Evolutionary conservation across 1,140 invertebrate species (phyloP).

Genomic region (Drosophila arizonae): DNA sequence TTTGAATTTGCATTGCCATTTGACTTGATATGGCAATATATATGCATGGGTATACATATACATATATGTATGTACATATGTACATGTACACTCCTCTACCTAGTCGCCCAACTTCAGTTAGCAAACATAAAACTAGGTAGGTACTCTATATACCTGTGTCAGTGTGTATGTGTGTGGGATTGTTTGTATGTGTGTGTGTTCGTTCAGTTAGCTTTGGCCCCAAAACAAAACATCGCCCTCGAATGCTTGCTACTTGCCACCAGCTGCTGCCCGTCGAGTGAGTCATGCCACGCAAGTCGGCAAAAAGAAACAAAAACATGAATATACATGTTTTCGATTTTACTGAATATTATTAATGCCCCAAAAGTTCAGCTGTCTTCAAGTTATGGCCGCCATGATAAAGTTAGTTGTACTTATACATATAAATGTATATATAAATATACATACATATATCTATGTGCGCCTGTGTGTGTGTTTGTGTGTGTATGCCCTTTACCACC

Average conservation of each 20-base stretch:
- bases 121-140: slow-evolving; percentile 25
- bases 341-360: slow-evolving; percentile 38
- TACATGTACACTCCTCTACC: neutral
- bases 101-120: slow-evolving; percentile 37
- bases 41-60: neutral
- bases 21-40: slow-evolving; percentile 36
- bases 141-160: slow-evolving; percentile 6
- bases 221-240: slow-evolving; percentile 50
- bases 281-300: slow-evolving; percentile 69
- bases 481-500: slow-evolving; percentile 6
- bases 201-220: slow-evolving; percentile 37
- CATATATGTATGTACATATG: too few species aligned
- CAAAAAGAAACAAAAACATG: slow-evolving; percentile 56
- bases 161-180: slow-evolving; percentile 9
- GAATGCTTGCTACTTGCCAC: slow-evolving; percentile 34
- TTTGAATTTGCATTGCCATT: slow-evolving; percentile 40
- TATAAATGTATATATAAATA: neutral
- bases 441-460: neutral
- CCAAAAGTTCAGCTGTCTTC: slow-evolving; percentile 34
- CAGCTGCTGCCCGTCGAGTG: slow-evolving; percentile 55
- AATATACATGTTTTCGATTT: slow-evolving; percentile 31
- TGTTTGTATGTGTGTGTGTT: neutral
- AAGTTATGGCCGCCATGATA: slow-evolving; percentile 32
- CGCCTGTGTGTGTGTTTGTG: neutral
- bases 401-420: slow-evolving; percentile 29